Conservation (phyloP, 2,113 vertebrate species). For the Dromaius novaehollandiae region DNA sequence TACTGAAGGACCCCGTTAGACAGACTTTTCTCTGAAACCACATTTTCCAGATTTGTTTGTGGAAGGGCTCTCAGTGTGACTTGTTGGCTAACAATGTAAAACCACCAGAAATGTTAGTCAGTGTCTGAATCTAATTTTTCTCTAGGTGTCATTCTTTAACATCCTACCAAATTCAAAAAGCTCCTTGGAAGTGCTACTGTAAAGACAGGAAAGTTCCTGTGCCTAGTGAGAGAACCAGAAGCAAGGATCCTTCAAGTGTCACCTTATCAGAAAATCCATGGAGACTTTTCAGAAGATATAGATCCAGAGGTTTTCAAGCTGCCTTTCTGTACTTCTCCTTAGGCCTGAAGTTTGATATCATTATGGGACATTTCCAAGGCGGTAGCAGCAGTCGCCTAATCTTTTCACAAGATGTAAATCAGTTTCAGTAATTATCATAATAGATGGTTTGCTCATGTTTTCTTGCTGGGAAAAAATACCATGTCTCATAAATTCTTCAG, state of each 20-base stretch:
- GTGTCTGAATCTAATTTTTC: neutral
- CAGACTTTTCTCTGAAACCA: neutral
- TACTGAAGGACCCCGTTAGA: neutral
- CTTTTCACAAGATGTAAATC: conserved; percentile 71
- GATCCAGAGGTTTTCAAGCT: conserved; percentile 46
- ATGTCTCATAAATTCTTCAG: conserved; percentile 65
- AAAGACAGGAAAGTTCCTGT: neutral
- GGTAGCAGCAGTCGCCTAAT: conserved; percentile 11
- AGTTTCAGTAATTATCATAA: conserved; percentile 72
- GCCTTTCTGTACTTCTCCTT: conserved; percentile 57
- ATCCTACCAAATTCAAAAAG: neutral
- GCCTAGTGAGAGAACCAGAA: conserved; percentile 8
- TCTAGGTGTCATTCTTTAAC: neutral
- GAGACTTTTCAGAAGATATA: conserved; percentile 50
- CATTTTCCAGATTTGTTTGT: neutral
- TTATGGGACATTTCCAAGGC: conserved; percentile 51
- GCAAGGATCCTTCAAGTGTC: conserved; percentile 34
- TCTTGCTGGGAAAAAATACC: conserved; percentile 65
- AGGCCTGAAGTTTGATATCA: conserved; percentile 58
- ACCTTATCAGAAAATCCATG: conserved; percentile 52
- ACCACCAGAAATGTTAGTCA: neutral
- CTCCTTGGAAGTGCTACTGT: neutral
- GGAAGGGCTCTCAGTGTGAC: neutral
- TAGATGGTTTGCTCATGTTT: conserved; percentile 63
- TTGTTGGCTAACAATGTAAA: neutral